Evolutionary conservation across 2,888 invertebrate species (phyloP).

Genomic region (Nephrotoma appendiculata): DNA sequence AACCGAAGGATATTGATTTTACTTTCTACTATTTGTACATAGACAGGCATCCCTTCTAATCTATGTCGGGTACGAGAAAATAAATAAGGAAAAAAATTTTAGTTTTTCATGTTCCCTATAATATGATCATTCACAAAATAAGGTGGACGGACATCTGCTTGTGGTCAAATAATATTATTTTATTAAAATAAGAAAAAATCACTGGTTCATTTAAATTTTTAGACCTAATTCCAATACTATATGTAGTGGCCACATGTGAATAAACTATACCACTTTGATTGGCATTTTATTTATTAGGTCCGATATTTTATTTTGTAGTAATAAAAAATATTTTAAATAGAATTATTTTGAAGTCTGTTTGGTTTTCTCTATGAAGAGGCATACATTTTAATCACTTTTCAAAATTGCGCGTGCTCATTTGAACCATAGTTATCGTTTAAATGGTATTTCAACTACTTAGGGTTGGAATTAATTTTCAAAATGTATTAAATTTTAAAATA

Average conservation of each 20-base stretch:
- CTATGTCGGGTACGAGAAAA: not conserved
- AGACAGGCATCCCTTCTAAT: not conserved
- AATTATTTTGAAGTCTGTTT: too few relatives aligned
- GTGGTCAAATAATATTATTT: not conserved
- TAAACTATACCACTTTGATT: not conserved
- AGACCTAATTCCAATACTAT: not conserved
- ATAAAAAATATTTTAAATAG: too few relatives aligned
- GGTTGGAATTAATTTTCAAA: too few relatives aligned
- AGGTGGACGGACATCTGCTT: not conserved
- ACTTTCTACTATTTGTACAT: not conserved
- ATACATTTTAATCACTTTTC: too few relatives aligned
- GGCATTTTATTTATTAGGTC: not conserved
- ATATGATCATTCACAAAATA: too few relatives aligned
- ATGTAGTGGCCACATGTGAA: not conserved
- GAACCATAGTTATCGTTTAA: too few relatives aligned
- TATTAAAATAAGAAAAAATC: not conserved
- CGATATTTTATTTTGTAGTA: not conserved
- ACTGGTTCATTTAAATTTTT: not conserved
- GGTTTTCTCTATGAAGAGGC: too few relatives aligned
- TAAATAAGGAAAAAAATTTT: not conserved
- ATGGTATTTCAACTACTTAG: too few relatives aligned
- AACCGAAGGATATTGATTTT: not conserved
- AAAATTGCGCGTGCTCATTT: too few relatives aligned
- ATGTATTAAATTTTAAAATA: too few relatives aligned
- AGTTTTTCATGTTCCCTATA: not conserved